Conservation (phyloP, 2,888 invertebrate species). For the Ecliptopera silaceata region DNA sequence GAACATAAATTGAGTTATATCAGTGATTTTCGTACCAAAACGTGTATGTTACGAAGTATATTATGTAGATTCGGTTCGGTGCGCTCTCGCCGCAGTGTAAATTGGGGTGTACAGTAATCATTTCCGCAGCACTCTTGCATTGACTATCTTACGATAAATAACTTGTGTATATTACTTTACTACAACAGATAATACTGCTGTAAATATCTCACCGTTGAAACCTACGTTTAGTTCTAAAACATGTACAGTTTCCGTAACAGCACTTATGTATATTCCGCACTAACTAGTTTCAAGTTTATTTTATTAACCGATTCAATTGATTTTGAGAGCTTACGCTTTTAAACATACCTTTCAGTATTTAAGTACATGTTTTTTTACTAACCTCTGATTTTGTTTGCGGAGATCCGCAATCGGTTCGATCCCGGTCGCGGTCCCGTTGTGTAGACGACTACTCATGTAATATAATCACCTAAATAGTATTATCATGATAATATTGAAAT, state of each 20-base stretch:
- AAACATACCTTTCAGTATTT: constrained; percentile 76
- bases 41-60: not conserved
- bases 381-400: constrained; percentile 72
- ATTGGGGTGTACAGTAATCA: constrained; percentile 63
- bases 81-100: constrained; percentile 16
- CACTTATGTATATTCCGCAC: constrained; percentile 84
- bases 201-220: constrained; percentile 82
- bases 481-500: constrained; percentile 78
- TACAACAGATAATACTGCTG: constrained; percentile 77
- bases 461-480: constrained; percentile 55
- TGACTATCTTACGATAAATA: constrained; percentile 77
- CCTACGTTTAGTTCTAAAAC: constrained; percentile 84
- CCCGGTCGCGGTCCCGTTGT: constrained; percentile 50
- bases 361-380: constrained; percentile 84
- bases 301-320: constrained; percentile 74
- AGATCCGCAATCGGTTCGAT: constrained; percentile 64
- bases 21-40: not conserved
- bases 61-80: constrained; percentile 8
- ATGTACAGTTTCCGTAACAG: constrained; percentile 83
- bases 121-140: constrained; percentile 84
- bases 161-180: constrained; percentile 78
- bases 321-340: constrained; percentile 83
- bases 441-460: constrained; percentile 79
- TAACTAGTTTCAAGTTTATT: constrained; percentile 80
- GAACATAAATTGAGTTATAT: not conserved